Percentiles rank a stretch among this genome's conserved stretches.
Conservation (phyloP, 2,888 invertebrate species). For the Euzetes globulus region DNA sequence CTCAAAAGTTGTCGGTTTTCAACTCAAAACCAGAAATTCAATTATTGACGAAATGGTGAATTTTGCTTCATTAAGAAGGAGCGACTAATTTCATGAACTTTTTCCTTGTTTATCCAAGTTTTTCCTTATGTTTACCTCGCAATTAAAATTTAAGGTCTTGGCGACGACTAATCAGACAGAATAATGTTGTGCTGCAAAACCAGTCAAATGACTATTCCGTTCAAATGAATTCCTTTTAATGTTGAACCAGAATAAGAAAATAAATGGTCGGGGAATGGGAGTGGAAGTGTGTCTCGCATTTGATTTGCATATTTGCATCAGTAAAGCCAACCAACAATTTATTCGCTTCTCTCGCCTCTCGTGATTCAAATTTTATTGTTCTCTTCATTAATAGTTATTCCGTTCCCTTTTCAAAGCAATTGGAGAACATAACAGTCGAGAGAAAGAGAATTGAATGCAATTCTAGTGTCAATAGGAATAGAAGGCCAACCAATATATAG, state of each 20-base stretch:
- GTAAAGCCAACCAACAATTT: constrained; percentile 1
- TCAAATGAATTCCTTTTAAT: neutral
- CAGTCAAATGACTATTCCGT: neutral
- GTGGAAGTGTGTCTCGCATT: neutral
- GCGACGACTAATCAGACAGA: neutral
- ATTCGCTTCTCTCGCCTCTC: neutral
- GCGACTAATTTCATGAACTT: too few relatives aligned
- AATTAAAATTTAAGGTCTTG: neutral
- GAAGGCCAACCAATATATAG: neutral
- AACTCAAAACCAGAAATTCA: neutral
- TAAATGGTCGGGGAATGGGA: constrained; percentile 1
- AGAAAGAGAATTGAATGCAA: neutral
- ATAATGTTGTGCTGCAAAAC: neutral
- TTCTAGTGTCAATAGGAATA: neutral
- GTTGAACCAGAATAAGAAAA: neutral
- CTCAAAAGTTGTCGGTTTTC: neutral
- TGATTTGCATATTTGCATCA: constrained; percentile 17
- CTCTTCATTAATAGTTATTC: constrained; percentile 10
- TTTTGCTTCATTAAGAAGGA: too few relatives aligned
- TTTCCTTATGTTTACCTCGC: too few relatives aligned
- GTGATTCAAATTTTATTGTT: constrained; percentile 16
- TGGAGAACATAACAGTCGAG: neutral
- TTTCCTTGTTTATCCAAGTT: too few relatives aligned
- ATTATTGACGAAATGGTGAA: too few relatives aligned
- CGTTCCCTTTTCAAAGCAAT: neutral